These are phyloP conservation scores for Rhincodon typus DNA, from an alignment of 2,797 vertebrate species.

Conservation along the genomic window DNA sequence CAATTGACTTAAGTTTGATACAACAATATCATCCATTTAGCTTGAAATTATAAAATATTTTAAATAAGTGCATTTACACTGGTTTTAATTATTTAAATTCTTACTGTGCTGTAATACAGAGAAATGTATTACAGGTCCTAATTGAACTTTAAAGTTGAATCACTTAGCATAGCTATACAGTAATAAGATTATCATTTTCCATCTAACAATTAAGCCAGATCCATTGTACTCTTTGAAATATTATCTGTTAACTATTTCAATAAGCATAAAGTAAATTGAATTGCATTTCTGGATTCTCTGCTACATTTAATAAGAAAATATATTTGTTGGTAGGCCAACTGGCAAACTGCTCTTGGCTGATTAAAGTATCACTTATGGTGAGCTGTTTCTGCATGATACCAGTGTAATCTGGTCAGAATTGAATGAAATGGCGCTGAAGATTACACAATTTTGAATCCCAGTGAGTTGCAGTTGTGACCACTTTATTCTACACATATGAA, in stretches of 20 bases:
- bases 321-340: neutral
- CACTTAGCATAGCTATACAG: neutral
- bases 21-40: neutral
- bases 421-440: neutral
- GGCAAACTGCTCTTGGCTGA: neutral
- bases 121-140: neutral
- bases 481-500: neutral
- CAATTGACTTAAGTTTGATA: neutral
- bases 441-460: neutral
- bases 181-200: neutral
- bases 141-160: constrained; percentile 29
- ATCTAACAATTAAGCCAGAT: neutral
- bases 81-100: constrained; percentile 26
- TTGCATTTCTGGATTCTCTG: constrained; percentile 23
- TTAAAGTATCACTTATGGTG: neutral
- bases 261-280: constrained; percentile 28
- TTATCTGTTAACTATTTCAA: neutral
- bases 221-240: neutral
- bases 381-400: neutral
- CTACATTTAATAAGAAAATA: constrained; percentile 21
- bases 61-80: neutral
- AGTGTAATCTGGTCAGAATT: neutral
- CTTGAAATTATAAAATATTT: constrained; percentile 31
- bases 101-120: neutral
- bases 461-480: neutral